Evolutionary conservation across 2,113 vertebrate genomes (phyloP), one percentile per base, ranked within the genome.

Genomic region (Ploceus nigricollis): DNA sequence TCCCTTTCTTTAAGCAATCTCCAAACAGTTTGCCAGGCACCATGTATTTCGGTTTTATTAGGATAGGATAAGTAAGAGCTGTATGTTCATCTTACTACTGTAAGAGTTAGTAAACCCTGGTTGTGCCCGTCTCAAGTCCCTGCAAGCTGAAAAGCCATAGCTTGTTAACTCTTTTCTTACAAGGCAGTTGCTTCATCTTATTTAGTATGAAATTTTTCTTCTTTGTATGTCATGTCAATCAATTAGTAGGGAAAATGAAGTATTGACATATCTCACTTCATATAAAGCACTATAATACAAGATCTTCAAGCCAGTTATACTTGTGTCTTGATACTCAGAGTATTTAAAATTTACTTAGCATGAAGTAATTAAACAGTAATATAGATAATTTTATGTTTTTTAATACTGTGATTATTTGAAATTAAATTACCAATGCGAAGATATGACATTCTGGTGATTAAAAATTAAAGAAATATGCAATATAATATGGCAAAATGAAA

Each of bases 391-490:
- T 65, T 65, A 68, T 44, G 13, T 50, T 93, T 93, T 71, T 92
- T 79, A 70, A 79, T 37, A n/a, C 13, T 40, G 11, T 42, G 33
- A 33, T 73, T 35, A 81, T 82, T 90, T 47, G 13, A 84, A 89
- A 91, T 82, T 82, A 51, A 82, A 92, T 76, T 54, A 68, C 31
- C 37, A 63, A 40, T 82, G 48, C 12, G 90, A 65, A 76, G 12
- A 47, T 69, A 18, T 8, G 4, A 5, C 2, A 85, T 25, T 16
- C 28, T 53, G 37, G 31, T 61, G n/a, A 79, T 48, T 28, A 81
- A 89, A 89, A 92, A 66, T 51, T 21, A 28, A 63, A 83, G 20
- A 78, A 77, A 85, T 31, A 31, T 11, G 60, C 1, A 8, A 72
- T 23, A 85, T 85, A 65, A 48, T 42, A 40, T 66, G 24, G 12